A percentile compares a stretch with the other conserved stretches of the same genome.
Conservation (phyloP, 1,140 invertebrate genomes). For the Sitophilus oryzae region DNA sequence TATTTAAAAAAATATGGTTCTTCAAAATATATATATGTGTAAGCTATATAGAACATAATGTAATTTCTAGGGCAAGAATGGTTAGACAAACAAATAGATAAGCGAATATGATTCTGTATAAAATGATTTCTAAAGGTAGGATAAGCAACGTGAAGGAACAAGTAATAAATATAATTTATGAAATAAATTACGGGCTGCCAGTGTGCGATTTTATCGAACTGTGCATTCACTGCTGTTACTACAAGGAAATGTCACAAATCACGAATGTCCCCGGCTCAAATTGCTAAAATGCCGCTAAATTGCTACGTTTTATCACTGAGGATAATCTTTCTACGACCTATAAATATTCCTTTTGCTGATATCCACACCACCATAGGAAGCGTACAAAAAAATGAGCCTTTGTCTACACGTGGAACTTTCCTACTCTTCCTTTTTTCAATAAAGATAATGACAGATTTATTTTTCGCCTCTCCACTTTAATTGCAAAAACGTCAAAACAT, state of each 20-base stretch:
- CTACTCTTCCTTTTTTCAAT: too few species aligned
- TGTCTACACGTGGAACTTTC: neutral
- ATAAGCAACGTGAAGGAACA: neutral
- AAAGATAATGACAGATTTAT: neutral
- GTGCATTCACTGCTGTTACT: constrained; percentile 19
- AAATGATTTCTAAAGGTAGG: neutral
- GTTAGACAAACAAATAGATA: neutral
- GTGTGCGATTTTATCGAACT: constrained; percentile 18
- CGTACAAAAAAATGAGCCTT: neutral
- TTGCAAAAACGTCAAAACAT: too few species aligned
- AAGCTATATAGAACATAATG: too few species aligned
- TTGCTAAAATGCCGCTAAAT: constrained; percentile 25
- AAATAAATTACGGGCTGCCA: constrained; percentile 10
- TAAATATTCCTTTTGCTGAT: constrained; percentile 21
- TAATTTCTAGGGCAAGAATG: too few species aligned
- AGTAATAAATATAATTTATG: constrained; percentile 9
- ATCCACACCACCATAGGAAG: neutral
- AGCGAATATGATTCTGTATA: neutral
- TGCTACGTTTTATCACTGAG: constrained; percentile 18
- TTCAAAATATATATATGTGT: too few species aligned
- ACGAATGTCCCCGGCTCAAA: constrained; percentile 22
- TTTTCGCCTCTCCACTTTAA: neutral
- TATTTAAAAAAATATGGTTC: too few species aligned
- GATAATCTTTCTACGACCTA: constrained; percentile 25
- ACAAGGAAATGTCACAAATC: constrained; percentile 27